Evolutionary conservation across 2,797 vertebrate genomes (phyloP), one percentile per base, ranked within the genome.

Genomic region (Chromis chromis): DNA sequence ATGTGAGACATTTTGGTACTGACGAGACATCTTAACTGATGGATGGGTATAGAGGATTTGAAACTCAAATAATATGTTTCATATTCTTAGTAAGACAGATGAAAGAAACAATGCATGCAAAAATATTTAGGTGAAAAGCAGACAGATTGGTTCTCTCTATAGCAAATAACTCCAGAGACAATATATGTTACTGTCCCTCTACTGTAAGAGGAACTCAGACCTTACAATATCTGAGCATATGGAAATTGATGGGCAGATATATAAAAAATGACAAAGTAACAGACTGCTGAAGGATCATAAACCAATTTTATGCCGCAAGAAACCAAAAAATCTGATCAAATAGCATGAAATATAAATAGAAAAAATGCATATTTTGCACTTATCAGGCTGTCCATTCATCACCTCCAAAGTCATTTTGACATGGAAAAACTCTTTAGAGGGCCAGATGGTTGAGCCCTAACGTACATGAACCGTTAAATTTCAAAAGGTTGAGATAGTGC

Each of bases 391-490:
- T 70, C 64, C 58, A 79, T 85, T 84, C 53, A 65, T 81, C 78
- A 72, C 66, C 57, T 84, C 53, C 78, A 81, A 84, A 89, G 79
- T 76, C 78, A 79, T 83, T 87, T 82, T 76, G 77, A 79, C 71
- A 84, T 74, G 79, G 62, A 83, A 81, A 91, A 86, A 78, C 36
- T 89, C 81, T 88, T 84, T 67, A 58, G 58, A 84, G 83, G 70
- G 85, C 89, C 94, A 95, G 95, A 95, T 95, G 94, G 95, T 88
- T 88, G 70, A 76, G 88, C 83, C 85, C 83, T 87, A 87, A 85
- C 74, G 87, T 86, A 90, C 88, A 88, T 93, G 90, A 94, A 94
- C 91, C 91, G 82, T 94, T 93, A 93, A 92, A 95, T 94, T 94
- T 92, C 84, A 65, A 82, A 91, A 91, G 90, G 91, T 93, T 94